phyloP scores from a whole-genome alignment of 2,797 vertebrate genomes.

The Atherinosoma microstoma region DNA sequence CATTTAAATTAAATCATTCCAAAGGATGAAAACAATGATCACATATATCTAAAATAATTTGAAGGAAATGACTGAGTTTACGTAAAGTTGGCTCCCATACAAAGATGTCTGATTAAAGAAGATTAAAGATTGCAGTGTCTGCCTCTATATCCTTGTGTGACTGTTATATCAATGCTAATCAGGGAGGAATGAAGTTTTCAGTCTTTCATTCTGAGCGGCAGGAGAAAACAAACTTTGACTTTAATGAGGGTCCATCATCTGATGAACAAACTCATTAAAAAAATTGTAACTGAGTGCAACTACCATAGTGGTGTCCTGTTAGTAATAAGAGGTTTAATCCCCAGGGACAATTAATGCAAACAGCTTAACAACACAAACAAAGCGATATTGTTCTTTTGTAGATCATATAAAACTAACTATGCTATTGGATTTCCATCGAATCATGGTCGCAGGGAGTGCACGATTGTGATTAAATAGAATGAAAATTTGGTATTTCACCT shows the following conservation, averaged over 20 bases:
- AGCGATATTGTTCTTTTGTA: not conserved
- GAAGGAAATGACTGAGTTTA: not conserved
- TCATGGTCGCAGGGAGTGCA: not conserved
- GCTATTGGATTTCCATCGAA: not conserved
- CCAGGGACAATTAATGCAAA: not conserved
- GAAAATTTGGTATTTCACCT: conserved; percentile 11
- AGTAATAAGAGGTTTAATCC: conserved; percentile 6
- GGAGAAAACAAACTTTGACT: not conserved
- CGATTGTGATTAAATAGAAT: too few species aligned
- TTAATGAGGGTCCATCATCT: conserved; percentile 7
- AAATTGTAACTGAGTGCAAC: not conserved
- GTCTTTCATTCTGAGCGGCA: not conserved
- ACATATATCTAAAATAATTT: not conserved
- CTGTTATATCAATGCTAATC: conserved; percentile 9
- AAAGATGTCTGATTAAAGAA: conserved; percentile 24
- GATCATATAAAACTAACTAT: not conserved
- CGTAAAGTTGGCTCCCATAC: not conserved
- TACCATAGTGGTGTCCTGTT: not conserved
- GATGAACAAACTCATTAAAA: conserved; percentile 18
- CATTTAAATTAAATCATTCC: too few species aligned
- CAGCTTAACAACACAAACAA: not conserved
- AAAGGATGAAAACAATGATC: too few species aligned
- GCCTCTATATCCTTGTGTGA: conserved; percentile 16
- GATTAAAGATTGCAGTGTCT: conserved; percentile 22
- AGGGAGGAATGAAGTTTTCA: not conserved